Evolutionary conservation across 2,113 vertebrate species (phyloP).

Genomic region (Mus pahari): DNA sequence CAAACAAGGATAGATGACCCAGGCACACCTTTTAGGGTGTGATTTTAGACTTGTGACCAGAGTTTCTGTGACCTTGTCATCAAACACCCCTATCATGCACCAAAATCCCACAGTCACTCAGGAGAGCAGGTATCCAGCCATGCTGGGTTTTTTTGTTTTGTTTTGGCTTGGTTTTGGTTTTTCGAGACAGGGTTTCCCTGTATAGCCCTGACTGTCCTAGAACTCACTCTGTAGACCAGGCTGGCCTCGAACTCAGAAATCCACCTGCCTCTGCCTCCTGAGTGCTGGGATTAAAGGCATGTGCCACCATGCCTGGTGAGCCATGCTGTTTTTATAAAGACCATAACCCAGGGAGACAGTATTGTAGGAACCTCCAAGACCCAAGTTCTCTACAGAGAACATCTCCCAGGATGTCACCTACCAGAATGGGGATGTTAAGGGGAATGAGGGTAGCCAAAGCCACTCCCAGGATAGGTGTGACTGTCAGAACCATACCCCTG

Average conservation of each 20-base stretch:
- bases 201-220: too few species aligned
- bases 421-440: not conserved
- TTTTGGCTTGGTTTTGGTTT: too few species aligned
- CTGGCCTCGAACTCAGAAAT: too few species aligned
- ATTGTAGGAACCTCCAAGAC: too few species aligned
- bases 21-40: not conserved
- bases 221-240: too few species aligned
- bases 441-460: not conserved
- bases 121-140: not conserved
- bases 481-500: not conserved
- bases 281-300: too few species aligned
- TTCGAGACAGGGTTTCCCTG: too few species aligned
- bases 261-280: too few species aligned
- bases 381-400: not conserved
- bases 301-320: too few species aligned
- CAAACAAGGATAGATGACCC: not conserved
- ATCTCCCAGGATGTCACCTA: too few species aligned
- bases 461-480: not conserved
- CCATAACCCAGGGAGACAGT: not conserved
- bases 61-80: not conserved
- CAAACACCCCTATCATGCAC: not conserved
- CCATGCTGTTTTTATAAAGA: not conserved
- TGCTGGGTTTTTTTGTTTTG: too few species aligned
- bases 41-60: not conserved
- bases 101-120: not conserved